Conservation (phyloP, 2,797 vertebrate species). For the Parotocinclus haroldoi region DNA sequence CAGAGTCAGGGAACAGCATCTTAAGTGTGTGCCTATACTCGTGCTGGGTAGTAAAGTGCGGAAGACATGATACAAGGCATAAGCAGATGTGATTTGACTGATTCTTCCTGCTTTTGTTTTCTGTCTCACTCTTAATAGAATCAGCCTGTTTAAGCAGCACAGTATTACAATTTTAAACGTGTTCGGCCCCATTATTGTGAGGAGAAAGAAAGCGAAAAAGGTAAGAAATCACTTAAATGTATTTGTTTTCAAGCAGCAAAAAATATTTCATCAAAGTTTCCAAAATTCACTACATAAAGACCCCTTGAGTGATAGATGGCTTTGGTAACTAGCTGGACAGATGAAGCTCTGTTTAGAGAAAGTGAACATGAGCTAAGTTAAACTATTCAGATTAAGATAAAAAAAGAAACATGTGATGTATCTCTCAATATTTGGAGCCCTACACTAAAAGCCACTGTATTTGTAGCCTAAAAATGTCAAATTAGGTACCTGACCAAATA, state of each 20-base stretch:
- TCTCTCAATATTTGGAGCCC: conserved; percentile 58
- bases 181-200: conserved; percentile 32
- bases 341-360: conserved; percentile 19
- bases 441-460: conserved; percentile 22
- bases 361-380: conserved; percentile 25
- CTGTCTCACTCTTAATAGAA: conserved; percentile 17
- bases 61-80: conserved; percentile 55
- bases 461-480: conserved; percentile 60
- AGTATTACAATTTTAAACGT: conserved; percentile 53
- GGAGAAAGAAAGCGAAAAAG: conserved; percentile 33
- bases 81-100: conserved; percentile 52
- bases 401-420: not conserved
- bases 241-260: conserved; percentile 39
- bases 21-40: conserved; percentile 49
- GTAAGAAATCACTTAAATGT: conserved; percentile 20
- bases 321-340: conserved; percentile 51
- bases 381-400: conserved; percentile 1
- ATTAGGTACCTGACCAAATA: conserved; percentile 36
- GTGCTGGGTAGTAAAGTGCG: conserved; percentile 46
- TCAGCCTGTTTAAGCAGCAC: conserved; percentile 59
- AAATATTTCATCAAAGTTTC: conserved; percentile 49
- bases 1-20: conserved; percentile 43
- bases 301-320: conserved; percentile 25
- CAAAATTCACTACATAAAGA: conserved; percentile 51
- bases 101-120: conserved; percentile 35